Conservation (phyloP, 2,797 vertebrate species). For the Rhabdomys pumilio region DNA sequence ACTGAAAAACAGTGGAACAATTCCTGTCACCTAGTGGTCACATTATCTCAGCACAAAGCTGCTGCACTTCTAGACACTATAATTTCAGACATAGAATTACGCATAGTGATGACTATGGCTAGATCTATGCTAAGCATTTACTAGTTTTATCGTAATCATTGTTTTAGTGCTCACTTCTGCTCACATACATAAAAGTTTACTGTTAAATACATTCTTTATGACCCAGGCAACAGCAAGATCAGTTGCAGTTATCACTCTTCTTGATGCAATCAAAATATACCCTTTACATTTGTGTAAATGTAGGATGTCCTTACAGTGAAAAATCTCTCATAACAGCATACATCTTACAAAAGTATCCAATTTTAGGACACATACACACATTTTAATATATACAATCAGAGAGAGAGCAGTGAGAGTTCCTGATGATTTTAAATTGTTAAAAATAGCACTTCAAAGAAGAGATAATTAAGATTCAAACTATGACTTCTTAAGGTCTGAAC, state of each 20-base stretch:
- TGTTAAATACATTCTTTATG: not conserved
- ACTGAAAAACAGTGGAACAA: not conserved
- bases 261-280: too few species aligned
- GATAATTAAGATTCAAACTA: not conserved
- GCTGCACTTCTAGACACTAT: not conserved
- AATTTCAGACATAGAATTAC: not conserved
- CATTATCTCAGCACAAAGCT: not conserved
- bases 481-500: not conserved
- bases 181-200: not conserved
- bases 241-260: not conserved
- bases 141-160: not conserved
- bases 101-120: not conserved
- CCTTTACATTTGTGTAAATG: not conserved
- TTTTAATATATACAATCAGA: conserved; percentile 9
- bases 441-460: not conserved
- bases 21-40: not conserved
- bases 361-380: not conserved
- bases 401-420: not conserved
- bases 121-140: not conserved
- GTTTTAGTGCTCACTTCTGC: not conserved
- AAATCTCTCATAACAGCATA: not conserved
- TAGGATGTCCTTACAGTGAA: not conserved
- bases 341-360: not conserved
- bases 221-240: not conserved
- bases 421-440: not conserved